phyloP scores from a whole-genome alignment of 2,888 invertebrate species.

The Amphipoea lucens region DNA sequence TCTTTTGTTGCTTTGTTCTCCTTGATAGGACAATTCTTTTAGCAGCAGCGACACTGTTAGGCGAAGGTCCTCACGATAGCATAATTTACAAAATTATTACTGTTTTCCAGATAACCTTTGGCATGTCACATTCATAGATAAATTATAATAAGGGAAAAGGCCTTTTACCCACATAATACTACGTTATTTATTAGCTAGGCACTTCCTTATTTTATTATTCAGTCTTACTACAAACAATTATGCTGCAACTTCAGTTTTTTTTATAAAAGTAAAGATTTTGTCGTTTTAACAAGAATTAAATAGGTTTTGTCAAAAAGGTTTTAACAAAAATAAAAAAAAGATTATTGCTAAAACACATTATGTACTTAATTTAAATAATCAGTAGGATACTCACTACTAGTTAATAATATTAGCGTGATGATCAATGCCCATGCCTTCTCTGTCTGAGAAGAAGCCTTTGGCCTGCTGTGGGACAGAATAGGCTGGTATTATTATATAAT shows the following conservation, averaged over 20 bases:
- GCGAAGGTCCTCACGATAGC: background rate
- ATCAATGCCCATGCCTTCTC: background rate
- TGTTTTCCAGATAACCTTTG: constrained; percentile 13
- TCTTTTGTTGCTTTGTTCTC: background rate
- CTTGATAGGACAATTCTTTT: too few species aligned
- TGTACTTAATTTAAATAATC: too few species aligned
- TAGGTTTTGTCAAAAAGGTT: background rate
- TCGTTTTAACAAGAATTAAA: too few species aligned
- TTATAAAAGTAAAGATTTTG: too few species aligned
- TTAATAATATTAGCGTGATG: too few species aligned
- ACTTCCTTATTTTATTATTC: background rate
- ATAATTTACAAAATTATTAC: constrained; percentile 13
- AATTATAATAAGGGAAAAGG: background rate
- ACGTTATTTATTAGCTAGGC: background rate
- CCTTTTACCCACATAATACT: background rate
- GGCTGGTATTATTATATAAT: background rate
- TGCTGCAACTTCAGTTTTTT: background rate
- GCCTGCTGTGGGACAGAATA: background rate
- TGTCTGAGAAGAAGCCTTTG: background rate
- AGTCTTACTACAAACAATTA: background rate
- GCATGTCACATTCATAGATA: background rate
- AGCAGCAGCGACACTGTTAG: background rate
- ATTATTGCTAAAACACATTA: too few species aligned
- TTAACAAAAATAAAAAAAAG: too few species aligned
- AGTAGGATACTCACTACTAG: too few species aligned